Base-by-base conservation (phyloP, 2,888 invertebrate genomes). In the Meloe dianella region DNA sequence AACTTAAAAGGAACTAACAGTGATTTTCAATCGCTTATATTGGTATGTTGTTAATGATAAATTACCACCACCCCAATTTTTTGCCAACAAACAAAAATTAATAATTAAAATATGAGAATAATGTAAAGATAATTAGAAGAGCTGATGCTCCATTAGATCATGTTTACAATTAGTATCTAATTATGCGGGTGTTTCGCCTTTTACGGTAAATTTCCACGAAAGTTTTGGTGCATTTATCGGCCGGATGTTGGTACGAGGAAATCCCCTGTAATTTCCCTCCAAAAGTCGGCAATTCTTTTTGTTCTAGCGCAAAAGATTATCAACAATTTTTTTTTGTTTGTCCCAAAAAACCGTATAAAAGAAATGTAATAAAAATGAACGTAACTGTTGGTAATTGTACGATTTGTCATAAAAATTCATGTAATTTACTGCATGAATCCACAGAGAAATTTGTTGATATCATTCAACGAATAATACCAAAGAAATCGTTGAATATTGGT, bases 1-100 rank as follows among this genome's bases (percentile, higher is more conserved):
- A 60, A 60, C 61, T 54, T 14, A 57, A 69, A 67, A 61, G 64
- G 68, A 69, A 71, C 60, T 65, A 20, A 24, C 14, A 20, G 59
- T 6, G 35, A n/a, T 59, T 59, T 59, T 59, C 1, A 2, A 9
- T 22, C 7, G 10, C 14, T 59, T 20, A 58, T 32, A 35, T 58
- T 58, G 58, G 58, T n/a, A 35, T 1, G n/a, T 54, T 9, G 24
- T 54, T 3, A 30, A 7, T 14, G 12, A 10, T 1, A 5, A 4
- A 14, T 14, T 35, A 12, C 12, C 14, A 12, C 35, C 35, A 35
- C 35, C 12, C 14, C 12, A 35, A 35, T 12, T 35, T 35, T 4
- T 35, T 27, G 4, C 27, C 27, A 27, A 27, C 4, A 27, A 27
- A 27, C 27, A 27, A 27, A 27, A 27, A n/a, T n/a, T n/a, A n/a